Evolutionary conservation across 2,113 vertebrate genomes (phyloP), one percentile per base, ranked within the genome.

Genomic region (Muscicapa adusta): DNA sequence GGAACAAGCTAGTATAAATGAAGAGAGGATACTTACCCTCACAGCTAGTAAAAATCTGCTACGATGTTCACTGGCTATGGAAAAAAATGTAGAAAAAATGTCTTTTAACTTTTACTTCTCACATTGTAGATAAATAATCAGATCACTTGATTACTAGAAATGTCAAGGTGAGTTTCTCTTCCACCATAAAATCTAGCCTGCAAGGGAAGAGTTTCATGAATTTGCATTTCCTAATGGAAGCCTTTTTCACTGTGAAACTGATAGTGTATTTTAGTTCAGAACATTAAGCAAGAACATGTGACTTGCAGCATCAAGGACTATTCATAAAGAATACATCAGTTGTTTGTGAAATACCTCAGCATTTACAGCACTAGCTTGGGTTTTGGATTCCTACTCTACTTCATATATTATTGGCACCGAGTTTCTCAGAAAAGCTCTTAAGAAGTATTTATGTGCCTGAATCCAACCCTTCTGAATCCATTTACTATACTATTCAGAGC

Each of bases 381-480:
- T 61, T 94, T 95, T 66, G 91, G 34, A 79, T 75, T 85, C 50
- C 45, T 89, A 31, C 29, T 82, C 42, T 70, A 36, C 62, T 84
- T n/a, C 54, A 76, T 84, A 58, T 83, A 61, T 85, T 88, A 88
- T 51, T 26, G 12, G 33, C 70, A 76, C 25, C 14, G 38, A 76
- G 51, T 66, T 96, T 94, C 95, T 93, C 71, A 88, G 89, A 88
- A 94, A 92, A 89, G 81, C 71, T 85, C 58, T 85, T 91, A 85
- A 68, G 54, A 85, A 68, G 50, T 61, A 63, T 93, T 95, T 95
- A 89, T 29, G 2, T 88, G 51, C 18, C 58, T 93, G 71, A 93
- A 85, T 94, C 82, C 82, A 93, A 1, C 42, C 34, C 94, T 90
- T 65, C 65, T 91, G 72, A 84, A 84, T 78, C 43, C 70, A 85